A percentile compares a stretch with the other conserved stretches of the same genome.
phyloP scores from a whole-genome alignment of 2,113 vertebrate genomes.

The Lepus timidus region DNA sequence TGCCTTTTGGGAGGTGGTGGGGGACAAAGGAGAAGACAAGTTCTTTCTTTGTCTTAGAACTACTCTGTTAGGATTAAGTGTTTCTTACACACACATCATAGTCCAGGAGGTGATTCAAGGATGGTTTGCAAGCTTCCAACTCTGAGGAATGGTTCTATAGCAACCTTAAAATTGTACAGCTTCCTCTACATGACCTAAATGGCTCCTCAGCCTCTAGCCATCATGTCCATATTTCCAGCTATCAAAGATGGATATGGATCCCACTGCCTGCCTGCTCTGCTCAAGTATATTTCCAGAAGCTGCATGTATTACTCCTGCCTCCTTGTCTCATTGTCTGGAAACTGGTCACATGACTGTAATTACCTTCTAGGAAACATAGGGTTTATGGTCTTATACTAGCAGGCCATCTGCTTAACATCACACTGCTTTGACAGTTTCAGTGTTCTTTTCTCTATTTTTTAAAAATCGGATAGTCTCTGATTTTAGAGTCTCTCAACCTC shows the following conservation, averaged over 20 bases:
- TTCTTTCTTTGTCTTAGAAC: slow-evolving; percentile 32
- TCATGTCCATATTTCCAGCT: neutral
- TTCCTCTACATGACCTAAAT: neutral
- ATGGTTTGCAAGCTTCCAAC: neutral
- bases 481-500: neutral
- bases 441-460: neutral
- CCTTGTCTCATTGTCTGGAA: neutral
- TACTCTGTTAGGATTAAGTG: slow-evolving; percentile 27
- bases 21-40: neutral
- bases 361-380: slow-evolving; percentile 9
- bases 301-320: neutral
- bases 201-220: neutral
- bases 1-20: neutral
- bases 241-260: slow-evolving; percentile 27
- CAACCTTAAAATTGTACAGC: neutral
- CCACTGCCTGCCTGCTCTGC: neutral
- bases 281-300: neutral
- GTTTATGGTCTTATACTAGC: neutral
- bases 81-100: neutral
- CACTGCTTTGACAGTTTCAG: neutral
- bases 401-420: neutral
- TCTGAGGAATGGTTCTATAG: neutral
- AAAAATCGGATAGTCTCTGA: too few species aligned
- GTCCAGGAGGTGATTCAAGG: neutral
- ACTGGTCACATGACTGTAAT: neutral